These are phyloP conservation scores for Rhyacichthys aspro DNA, from an alignment of 2,797 vertebrate genomes.

Conservation along the genomic window DNA sequence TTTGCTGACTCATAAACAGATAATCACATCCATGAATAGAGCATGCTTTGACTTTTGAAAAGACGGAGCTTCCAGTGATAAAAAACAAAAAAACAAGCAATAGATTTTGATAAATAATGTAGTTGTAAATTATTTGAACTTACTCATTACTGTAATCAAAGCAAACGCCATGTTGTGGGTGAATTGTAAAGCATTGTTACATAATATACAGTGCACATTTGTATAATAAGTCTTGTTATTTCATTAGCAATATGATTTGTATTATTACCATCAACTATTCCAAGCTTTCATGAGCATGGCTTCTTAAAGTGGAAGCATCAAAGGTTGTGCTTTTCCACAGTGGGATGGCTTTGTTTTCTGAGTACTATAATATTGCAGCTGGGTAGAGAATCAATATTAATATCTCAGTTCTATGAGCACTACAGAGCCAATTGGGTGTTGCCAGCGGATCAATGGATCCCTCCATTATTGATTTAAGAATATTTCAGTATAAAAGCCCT, in stretches of 20 bases:
- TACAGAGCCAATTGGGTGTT: constrained; percentile 62
- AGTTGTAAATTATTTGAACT: too few relatives aligned
- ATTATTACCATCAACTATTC: background rate
- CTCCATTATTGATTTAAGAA: constrained; percentile 70
- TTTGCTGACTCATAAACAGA: too few relatives aligned
- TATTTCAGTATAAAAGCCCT: constrained; percentile 65
- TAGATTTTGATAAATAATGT: too few relatives aligned
- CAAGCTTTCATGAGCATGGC: background rate
- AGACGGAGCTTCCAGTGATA: too few relatives aligned
- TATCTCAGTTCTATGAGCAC: constrained; percentile 58
- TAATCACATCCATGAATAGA: too few relatives aligned
- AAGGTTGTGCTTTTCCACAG: constrained; percentile 34
- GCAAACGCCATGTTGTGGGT: too few relatives aligned
- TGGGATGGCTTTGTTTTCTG: constrained; percentile 55
- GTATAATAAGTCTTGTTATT: too few relatives aligned
- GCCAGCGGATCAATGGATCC: constrained; percentile 63
- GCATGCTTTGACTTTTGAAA: too few relatives aligned
- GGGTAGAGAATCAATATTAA: constrained; percentile 68
- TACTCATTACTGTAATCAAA: too few relatives aligned
- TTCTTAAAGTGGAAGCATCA: constrained; percentile 20
- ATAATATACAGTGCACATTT: background rate
- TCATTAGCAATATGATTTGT: background rate
- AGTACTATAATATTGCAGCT: constrained; percentile 47
- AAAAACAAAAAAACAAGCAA: too few relatives aligned
- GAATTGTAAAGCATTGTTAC: too few relatives aligned